Percentiles rank a stretch among this genome's conserved stretches.
Evolutionary conservation across 1,140 invertebrate genomes (phyloP).

Genomic region (Ostrea denselamellosa): DNA sequence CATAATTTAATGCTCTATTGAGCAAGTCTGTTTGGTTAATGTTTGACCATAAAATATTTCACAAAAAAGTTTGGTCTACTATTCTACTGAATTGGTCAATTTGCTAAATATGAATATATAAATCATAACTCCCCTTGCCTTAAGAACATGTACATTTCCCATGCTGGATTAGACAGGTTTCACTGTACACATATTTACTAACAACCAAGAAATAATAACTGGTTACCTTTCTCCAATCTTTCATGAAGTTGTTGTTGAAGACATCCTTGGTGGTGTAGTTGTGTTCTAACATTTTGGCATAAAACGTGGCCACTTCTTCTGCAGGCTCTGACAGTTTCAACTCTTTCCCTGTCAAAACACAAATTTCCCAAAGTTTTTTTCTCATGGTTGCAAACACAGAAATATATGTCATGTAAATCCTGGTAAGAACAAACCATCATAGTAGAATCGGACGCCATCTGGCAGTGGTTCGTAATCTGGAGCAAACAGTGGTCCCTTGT

Average conservation of each 20-base stretch:
- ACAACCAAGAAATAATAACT: background rate
- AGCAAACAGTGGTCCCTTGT: constrained; percentile 99
- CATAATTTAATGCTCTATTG: too few relatives aligned
- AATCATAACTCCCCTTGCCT: too few relatives aligned
- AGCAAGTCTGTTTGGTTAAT: too few relatives aligned
- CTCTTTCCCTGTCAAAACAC: constrained; percentile 83
- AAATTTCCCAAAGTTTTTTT: background rate
- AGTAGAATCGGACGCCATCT: constrained; percentile 93
- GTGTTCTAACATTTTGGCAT: constrained; percentile 98
- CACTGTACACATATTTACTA: too few relatives aligned
- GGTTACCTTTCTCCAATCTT: constrained; percentile 84
- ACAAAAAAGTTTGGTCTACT: too few relatives aligned
- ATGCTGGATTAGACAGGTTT: too few relatives aligned
- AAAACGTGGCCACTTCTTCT: constrained; percentile 99
- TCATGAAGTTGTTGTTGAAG: constrained; percentile 99
- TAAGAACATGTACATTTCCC: too few relatives aligned
- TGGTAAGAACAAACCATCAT: constrained; percentile 85
- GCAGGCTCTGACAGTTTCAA: constrained; percentile 89
- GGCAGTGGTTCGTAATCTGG: constrained; percentile 95
- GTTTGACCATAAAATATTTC: too few relatives aligned
- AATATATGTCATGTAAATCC: background rate
- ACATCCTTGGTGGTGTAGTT: constrained; percentile 97
- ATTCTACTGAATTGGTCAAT: too few relatives aligned
- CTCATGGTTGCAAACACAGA: background rate
- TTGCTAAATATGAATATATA: too few relatives aligned